Evolutionary conservation across 1,140 invertebrate species (phyloP).

Genomic region (Zophobas morio): DNA sequence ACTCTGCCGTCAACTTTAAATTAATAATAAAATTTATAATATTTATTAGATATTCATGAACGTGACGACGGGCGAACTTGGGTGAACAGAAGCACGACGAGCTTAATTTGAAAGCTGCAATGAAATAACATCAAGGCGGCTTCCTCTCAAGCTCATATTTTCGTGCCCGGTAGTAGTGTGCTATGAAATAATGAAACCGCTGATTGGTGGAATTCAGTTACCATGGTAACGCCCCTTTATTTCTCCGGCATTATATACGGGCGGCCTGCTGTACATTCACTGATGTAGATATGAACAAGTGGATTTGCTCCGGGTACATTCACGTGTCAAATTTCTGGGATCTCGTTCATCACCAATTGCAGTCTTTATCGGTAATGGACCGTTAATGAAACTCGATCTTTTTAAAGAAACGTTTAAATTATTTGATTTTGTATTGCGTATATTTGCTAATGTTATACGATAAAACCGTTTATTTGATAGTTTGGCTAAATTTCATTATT

Average conservation of each 20-base stretch:
- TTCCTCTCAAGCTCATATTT: conserved; percentile 59
- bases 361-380: too few species aligned
- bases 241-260: conserved; percentile 59
- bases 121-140: conserved; percentile 40
- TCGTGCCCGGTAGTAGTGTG: conserved; percentile 55
- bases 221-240: conserved; percentile 65
- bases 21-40: conserved; percentile 38
- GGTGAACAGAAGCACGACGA: conserved; percentile 14
- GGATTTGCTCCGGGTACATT: conserved; percentile 38
- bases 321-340: conserved; percentile 5
- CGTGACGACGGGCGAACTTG: conserved; percentile 12
- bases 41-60: conserved; percentile 38
- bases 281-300: conserved; percentile 37
- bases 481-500: too few species aligned
- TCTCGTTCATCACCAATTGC: background rate
- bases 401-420: too few species aligned
- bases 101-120: conserved; percentile 40
- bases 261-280: conserved; percentile 45
- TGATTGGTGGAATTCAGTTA: conserved; percentile 64
- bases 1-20: conserved; percentile 18
- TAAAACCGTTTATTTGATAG: too few species aligned
- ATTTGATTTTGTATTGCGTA: too few species aligned
- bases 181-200: conserved; percentile 64
- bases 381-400: too few species aligned
- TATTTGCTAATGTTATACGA: too few species aligned